These are phyloP conservation scores for Enteromius fasciolatus DNA, from an alignment of 2,797 vertebrate genomes.

Conservation along the genomic window DNA sequence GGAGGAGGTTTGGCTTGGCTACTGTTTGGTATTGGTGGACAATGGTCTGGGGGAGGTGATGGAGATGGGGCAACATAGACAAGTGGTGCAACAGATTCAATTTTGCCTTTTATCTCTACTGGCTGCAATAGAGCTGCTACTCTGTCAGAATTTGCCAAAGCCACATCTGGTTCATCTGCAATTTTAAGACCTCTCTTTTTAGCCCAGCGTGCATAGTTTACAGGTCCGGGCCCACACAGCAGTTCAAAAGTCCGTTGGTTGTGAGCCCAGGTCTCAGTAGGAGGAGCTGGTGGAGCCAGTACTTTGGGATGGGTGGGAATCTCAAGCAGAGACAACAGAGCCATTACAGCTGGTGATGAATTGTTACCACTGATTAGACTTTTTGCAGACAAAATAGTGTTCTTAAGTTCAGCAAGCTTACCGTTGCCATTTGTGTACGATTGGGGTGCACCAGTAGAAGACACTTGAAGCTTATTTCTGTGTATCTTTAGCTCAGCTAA, in stretches of 20 bases:
- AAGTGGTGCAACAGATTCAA: conserved; percentile 1
- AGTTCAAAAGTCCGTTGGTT: conserved; percentile 73
- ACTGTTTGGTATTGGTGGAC: conserved; percentile 73
- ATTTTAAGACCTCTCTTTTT: conserved; percentile 56
- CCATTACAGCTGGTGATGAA: conserved; percentile 65
- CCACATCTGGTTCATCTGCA: conserved; percentile 26
- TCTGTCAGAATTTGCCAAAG: not conserved
- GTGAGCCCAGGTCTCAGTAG: conserved; percentile 83
- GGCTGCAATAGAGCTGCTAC: not conserved
- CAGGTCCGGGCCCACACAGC: conserved; percentile 76
- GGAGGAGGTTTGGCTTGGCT: conserved; percentile 66
- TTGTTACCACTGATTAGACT: conserved; percentile 74
- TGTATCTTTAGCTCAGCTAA: conserved; percentile 13
- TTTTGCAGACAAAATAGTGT: conserved; percentile 34
- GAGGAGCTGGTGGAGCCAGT: conserved; percentile 87
- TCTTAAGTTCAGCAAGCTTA: conserved; percentile 30
- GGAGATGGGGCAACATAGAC: conserved; percentile 68
- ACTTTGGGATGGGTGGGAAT: conserved; percentile 91
- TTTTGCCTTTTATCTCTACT: conserved; percentile 63
- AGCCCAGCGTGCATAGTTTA: conserved; percentile 63
- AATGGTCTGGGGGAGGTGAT: conserved; percentile 78
- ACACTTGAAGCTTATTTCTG: conserved; percentile 12
- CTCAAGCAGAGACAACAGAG: conserved; percentile 78
- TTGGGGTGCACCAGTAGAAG: not conserved
- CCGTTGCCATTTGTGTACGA: conserved; percentile 30